Evolutionary conservation across 2,797 vertebrate species (phyloP).

Genomic region (Pseudochirops corinnae): DNA sequence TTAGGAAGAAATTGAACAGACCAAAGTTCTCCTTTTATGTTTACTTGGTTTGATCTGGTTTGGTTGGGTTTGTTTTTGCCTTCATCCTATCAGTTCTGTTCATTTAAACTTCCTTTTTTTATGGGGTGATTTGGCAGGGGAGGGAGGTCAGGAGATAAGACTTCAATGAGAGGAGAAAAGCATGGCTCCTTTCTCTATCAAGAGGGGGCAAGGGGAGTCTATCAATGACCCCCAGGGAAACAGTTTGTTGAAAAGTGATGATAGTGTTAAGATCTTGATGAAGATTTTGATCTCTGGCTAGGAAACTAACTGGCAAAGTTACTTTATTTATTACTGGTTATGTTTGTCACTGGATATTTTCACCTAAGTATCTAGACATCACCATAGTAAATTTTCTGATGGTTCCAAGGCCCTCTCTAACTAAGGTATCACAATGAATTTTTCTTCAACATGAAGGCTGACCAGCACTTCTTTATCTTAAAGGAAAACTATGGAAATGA

Average conservation of each 20-base stretch:
- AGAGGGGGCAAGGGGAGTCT: neutral
- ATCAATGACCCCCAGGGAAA: neutral
- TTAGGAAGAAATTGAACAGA: neutral
- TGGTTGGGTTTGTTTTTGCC: neutral
- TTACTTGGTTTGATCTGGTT: neutral
- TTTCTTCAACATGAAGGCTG: neutral
- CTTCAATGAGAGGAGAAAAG: constrained; percentile 1
- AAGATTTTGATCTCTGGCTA: constrained; percentile 6
- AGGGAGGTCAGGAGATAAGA: neutral
- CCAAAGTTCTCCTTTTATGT: neutral
- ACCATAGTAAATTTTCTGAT: constrained; percentile 40
- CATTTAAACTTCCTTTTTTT: neutral
- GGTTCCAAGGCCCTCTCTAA: neutral
- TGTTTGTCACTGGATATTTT: neutral
- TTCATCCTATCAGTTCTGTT: neutral
- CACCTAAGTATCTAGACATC: neutral
- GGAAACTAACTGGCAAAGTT: neutral
- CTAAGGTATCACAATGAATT: neutral
- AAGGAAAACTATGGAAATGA: constrained; percentile 21
- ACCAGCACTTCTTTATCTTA: constrained; percentile 10
- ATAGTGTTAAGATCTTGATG: neutral
- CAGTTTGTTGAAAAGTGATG: constrained; percentile 7
- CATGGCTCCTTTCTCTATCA: neutral
- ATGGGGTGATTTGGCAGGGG: neutral
- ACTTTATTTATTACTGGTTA: neutral